Conservation (phyloP, 2,888 invertebrate genomes). For the Leptinotarsa tumamoca region DNA sequence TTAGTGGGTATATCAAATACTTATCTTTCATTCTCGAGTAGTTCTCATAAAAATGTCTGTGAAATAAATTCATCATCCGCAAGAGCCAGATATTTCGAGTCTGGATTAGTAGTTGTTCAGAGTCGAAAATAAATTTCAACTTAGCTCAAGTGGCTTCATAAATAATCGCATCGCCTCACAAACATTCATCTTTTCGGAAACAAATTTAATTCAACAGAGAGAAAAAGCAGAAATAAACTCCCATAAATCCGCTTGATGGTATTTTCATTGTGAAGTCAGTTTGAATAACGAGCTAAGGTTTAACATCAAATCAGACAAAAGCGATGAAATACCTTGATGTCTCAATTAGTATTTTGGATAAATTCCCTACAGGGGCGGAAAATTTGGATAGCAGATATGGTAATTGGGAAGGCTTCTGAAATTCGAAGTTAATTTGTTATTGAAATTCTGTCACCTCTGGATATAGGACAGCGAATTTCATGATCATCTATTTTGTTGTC, state of each 20-base stretch:
- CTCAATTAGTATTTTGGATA: neutral
- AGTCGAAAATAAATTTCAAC: slow-evolving; percentile 1
- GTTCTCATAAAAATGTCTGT: too few species aligned
- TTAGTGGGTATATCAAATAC: too few species aligned
- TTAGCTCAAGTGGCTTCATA: slow-evolving; percentile 4
- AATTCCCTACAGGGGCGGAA: neutral
- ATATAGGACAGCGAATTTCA: too few species aligned
- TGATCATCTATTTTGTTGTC: too few species aligned
- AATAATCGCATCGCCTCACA: neutral
- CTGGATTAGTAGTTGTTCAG: neutral
- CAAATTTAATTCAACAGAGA: neutral
- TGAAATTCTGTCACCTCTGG: too few species aligned
- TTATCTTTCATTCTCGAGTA: too few species aligned
- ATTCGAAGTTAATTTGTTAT: too few species aligned
- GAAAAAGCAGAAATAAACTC: slow-evolving; percentile 12
- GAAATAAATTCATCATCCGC: neutral
- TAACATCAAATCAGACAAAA: neutral
- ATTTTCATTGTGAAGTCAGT: slow-evolving; percentile 13
- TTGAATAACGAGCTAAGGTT: slow-evolving; percentile 9
- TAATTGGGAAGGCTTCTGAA: neutral
- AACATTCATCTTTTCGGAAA: slow-evolving; percentile 12
- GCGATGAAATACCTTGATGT: neutral
- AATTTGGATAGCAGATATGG: neutral
- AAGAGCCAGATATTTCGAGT: neutral
- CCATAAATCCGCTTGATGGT: slow-evolving; percentile 17